These are phyloP conservation scores for Balanococcus diminutus DNA, from an alignment of 2,888 invertebrate species.

Conservation along the genomic window DNA sequence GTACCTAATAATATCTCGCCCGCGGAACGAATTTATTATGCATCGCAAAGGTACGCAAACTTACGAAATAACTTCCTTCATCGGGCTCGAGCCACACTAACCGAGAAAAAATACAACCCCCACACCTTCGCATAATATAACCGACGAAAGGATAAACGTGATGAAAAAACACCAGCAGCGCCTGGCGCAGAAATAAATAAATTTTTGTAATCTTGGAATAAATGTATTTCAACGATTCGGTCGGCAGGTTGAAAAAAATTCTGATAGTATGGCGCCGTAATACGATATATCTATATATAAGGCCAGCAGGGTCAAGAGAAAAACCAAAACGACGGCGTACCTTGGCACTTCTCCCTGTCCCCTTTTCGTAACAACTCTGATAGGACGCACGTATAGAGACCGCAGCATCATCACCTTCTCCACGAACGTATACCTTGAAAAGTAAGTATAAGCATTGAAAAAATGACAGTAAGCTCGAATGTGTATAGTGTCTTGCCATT, in stretches of 20 bases:
- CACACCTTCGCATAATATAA: neutral
- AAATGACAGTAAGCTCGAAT: conserved; percentile 44
- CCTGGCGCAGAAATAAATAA: neutral
- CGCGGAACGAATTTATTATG: neutral
- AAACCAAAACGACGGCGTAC: neutral
- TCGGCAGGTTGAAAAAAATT: neutral
- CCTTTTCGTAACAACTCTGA: no score
- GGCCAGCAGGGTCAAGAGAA: neutral
- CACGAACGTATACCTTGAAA: neutral
- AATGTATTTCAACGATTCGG: conserved; percentile 18
- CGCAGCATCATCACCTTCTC: neutral
- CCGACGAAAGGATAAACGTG: neutral
- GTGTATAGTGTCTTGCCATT: conserved; percentile 15
- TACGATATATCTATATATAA: neutral
- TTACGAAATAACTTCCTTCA: neutral
- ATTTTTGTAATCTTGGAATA: conserved; percentile 18
- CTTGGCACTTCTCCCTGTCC: neutral
- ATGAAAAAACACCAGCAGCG: neutral
- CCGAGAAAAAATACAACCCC: neutral
- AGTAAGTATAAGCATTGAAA: neutral
- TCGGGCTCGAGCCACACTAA: neutral
- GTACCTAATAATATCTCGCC: neutral
- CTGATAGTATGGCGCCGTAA: neutral
- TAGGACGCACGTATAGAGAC: no score
- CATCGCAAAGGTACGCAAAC: no score